Conservation (phyloP, 2,113 vertebrate species). For the Bos indicus region DNA sequence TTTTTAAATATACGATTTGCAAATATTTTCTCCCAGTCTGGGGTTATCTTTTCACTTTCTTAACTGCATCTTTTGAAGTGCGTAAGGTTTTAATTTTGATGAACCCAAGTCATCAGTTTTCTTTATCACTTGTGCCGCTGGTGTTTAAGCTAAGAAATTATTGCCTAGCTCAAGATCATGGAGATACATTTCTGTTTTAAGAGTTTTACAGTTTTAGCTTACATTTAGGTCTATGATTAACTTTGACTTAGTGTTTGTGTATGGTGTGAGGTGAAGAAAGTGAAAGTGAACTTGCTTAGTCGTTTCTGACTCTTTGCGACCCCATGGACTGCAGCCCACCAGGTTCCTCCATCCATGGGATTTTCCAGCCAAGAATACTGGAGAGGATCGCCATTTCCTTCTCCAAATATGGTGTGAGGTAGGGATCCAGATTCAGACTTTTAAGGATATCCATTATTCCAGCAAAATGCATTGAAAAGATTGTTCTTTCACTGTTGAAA, state of each 20-base stretch:
- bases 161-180: neutral
- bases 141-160: neutral
- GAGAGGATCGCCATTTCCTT: neutral
- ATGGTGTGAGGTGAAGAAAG: neutral
- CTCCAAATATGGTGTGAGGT: neutral
- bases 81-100: neutral
- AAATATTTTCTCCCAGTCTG: conserved; percentile 5
- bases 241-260: neutral
- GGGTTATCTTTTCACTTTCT: neutral
- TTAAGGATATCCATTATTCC: neutral
- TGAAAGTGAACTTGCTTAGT: neutral
- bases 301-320: neutral
- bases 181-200: neutral
- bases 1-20: neutral
- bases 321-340: neutral
- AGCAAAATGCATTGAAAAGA: neutral
- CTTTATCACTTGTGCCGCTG: neutral
- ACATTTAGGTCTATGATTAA: neutral
- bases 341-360: neutral
- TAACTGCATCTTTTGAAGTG: neutral
- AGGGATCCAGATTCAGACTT: neutral
- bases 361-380: neutral
- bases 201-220: neutral
- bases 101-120: neutral
- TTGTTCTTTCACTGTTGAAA: neutral